These are phyloP conservation scores for Zaprionus tsacasi DNA, from an alignment of 1,140 invertebrate species.

Conservation along the genomic window DNA sequence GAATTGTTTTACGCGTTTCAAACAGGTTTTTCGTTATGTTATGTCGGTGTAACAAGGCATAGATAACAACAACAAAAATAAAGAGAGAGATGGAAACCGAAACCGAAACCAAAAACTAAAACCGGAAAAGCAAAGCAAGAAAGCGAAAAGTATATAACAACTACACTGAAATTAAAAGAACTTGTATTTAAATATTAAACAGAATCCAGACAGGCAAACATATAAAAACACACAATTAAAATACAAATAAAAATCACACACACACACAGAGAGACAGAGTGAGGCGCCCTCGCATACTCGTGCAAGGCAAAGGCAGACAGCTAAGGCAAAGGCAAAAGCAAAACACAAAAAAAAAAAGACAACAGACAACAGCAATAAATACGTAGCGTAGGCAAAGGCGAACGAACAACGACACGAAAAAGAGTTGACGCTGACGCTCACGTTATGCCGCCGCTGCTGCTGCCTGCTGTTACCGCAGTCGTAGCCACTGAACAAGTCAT, in stretches of 20 bases:
- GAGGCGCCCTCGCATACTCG: conserved; percentile 15
- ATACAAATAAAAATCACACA: conserved; percentile 4
- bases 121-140: conserved; percentile 25
- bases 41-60: conserved; percentile 25
- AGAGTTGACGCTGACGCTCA: conserved; percentile 27
- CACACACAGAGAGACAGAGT: neutral
- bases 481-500: conserved; percentile 12
- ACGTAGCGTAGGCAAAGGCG: conserved; percentile 51
- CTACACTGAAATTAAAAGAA: conserved; percentile 39
- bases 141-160: conserved; percentile 17
- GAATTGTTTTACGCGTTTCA: conserved; percentile 41
- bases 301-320: conserved; percentile 12
- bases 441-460: conserved; percentile 26
- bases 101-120: conserved; percentile 36
- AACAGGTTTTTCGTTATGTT: conserved; percentile 58
- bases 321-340: conserved; percentile 10
- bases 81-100: neutral
- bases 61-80: conserved; percentile 24
- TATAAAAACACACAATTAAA: conserved; percentile 34
- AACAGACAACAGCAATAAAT: conserved; percentile 59
- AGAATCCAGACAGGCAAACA: conserved; percentile 45
- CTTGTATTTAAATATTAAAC: conserved; percentile 52
- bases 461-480: neutral
- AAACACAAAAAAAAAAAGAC: conserved; percentile 55
- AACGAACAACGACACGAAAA: conserved; percentile 26